phyloP scores from a whole-genome alignment of 2,888 invertebrate genomes.

The Dilophus febrilis region DNA sequence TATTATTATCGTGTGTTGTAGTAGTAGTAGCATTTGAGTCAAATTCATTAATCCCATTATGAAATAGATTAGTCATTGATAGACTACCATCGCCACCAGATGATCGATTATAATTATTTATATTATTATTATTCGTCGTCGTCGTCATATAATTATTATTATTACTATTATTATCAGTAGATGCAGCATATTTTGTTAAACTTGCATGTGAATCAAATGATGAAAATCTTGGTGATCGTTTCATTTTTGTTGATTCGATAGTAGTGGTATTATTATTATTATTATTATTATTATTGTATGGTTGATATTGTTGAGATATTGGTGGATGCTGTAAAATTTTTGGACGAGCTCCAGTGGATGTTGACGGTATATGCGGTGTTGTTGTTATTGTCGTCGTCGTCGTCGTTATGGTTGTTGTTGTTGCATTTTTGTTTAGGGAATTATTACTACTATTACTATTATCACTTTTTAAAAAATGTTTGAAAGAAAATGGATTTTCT shows the following conservation, averaged over 20 bases:
- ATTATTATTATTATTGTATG: too few relatives aligned
- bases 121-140: not conserved
- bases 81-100: constrained; percentile 8
- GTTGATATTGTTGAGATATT: constrained; percentile 29
- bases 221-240: constrained; percentile 27
- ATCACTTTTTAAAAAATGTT: constrained; percentile 63
- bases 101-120: constrained; percentile 5
- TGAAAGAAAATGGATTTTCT: constrained; percentile 70
- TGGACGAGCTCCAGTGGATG: constrained; percentile 53
- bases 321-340: too few relatives aligned
- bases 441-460: constrained; percentile 20
- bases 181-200: constrained; percentile 24
- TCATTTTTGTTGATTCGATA: constrained; percentile 24
- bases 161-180: not conserved
- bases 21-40: too few relatives aligned
- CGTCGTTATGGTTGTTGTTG: too few relatives aligned
- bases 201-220: constrained; percentile 32
- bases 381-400: too few relatives aligned
- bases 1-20: too few relatives aligned
- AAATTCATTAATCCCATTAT: not conserved
- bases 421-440: too few relatives aligned
- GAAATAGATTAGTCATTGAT: constrained; percentile 3
- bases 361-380: not conserved
- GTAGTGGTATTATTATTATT: not conserved
- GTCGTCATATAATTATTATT: not conserved